phyloP scores from a whole-genome alignment of 2,113 vertebrate genomes.

The Oreocharis arfaki region DNA sequence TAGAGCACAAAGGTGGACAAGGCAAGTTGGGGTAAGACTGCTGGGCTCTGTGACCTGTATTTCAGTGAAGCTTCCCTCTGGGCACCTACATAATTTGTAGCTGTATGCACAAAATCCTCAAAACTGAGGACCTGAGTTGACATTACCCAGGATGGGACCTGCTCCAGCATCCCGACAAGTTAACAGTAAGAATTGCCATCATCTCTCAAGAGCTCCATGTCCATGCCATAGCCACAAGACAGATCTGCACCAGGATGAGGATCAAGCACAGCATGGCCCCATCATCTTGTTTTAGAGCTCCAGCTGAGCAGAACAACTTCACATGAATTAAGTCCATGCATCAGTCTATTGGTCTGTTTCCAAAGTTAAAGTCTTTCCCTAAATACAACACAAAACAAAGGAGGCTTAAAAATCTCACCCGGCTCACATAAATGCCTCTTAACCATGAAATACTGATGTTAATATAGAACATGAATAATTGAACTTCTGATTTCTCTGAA shows the following conservation, averaged over 20 bases:
- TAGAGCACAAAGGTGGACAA: not conserved
- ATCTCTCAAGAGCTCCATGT: not conserved
- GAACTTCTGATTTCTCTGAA: not conserved
- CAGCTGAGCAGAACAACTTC: not conserved
- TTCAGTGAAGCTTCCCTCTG: not conserved
- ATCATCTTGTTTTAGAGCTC: not conserved
- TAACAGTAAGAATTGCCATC: not conserved
- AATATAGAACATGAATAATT: slow-evolving; percentile 1
- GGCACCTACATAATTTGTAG: not conserved
- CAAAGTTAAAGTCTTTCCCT: not conserved
- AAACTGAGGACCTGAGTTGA: not conserved
- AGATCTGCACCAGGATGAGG: not conserved
- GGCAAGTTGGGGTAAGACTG: not conserved
- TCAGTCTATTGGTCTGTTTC: not conserved
- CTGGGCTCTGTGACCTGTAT: not conserved
- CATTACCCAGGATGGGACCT: not conserved
- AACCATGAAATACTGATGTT: not conserved
- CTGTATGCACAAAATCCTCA: not conserved
- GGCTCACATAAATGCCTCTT: not conserved
- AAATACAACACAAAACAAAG: not conserved
- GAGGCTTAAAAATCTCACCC: not conserved
- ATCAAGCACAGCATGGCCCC: not conserved
- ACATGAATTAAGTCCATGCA: not conserved
- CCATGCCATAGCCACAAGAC: not conserved
- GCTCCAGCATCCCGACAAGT: not conserved